Evolutionary conservation across 30 jellyfish, hydroid and myxozoan species (phyloP), one percentile per base, ranked within the genome.

Genomic region (Aurelia sp.): DNA sequence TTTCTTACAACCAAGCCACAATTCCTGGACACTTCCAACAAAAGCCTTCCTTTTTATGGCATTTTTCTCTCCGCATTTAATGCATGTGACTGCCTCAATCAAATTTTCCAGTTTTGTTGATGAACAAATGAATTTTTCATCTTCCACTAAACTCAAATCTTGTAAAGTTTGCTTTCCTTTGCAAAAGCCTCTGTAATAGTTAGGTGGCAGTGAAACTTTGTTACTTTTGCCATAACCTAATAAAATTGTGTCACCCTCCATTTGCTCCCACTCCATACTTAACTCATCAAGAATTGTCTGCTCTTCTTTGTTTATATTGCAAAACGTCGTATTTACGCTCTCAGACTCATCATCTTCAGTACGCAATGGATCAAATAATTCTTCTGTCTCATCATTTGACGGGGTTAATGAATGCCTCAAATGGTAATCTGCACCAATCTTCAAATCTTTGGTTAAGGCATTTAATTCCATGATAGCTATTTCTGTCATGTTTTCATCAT

Each of bases 261-360:
- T 21, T 68, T 60, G 79, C 63, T 68, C 52, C 58, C 18, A 68
- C 48, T 21, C 48, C 76, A 65, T 58, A 20, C 67, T 58, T 20
- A 58, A 58, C 16, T 58, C 67, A 58, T 58, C 22, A 58, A 58
- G 21, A 58, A 58, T 58, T 7, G 27, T 58, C 27, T 58, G 67
- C 67, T 58, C 50, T 7, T 38, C 50, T 38, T 38, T n/a, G 47
- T 35, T 35, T 35, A 35, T 5, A 35, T 35, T 35, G 47, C 47
- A 35, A 57, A 57, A 57, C 8, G 67, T 57, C 3, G 67, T 57
- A 57, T 57, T 57, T 57, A 57, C 8, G 67, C 67, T 57, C 67
- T 57, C 67, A 57, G 67, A 57, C 67, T 57, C 24, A 8, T 57
- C 67, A 57, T 57, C 67, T 57, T 57, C 67, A 57, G 19, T 13